These are phyloP conservation scores for Virgularia gustaviana DNA, from an alignment of 92 coral and sea anemone genomes.

Conservation along the genomic window DNA sequence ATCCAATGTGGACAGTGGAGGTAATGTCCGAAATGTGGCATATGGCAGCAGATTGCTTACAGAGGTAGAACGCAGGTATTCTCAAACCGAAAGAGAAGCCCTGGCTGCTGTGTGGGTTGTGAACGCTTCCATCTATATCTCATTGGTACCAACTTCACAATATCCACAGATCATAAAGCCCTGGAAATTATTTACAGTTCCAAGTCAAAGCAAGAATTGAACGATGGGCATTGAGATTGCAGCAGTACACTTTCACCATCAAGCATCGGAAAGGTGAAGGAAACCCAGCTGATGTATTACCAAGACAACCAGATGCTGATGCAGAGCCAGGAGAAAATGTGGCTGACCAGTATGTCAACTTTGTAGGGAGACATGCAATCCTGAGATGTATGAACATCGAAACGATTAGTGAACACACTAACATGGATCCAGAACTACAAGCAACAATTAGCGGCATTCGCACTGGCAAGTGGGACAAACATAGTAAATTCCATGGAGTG, in stretches of 20 bases:
- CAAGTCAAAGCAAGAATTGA: slow-evolving; percentile 43
- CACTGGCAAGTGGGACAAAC: slow-evolving; percentile 33
- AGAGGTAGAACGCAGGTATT: slow-evolving; percentile 26
- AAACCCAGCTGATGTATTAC: slow-evolving; percentile 50
- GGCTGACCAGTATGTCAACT: slow-evolving; percentile 53
- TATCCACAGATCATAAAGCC: slow-evolving; percentile 39
- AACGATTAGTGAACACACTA: slow-evolving; percentile 26
- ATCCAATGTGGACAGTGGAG: slow-evolving; percentile 37
- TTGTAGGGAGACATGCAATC: slow-evolving; percentile 30
- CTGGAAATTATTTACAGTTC: slow-evolving; percentile 32
- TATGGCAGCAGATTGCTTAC: slow-evolving; percentile 50
- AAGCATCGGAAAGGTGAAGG: slow-evolving; percentile 42
- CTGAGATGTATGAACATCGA: slow-evolving; percentile 38
- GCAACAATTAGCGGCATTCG: slow-evolving; percentile 7
- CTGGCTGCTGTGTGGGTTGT: slow-evolving; percentile 25
- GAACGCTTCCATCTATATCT: slow-evolving; percentile 30
- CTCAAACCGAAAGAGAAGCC: slow-evolving; percentile 38
- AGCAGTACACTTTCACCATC: slow-evolving; percentile 38
- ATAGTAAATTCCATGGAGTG: slow-evolving; percentile 10
- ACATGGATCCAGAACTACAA: slow-evolving; percentile 25
- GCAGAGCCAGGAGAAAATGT: slow-evolving; percentile 20
- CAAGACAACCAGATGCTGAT: slow-evolving; percentile 33
- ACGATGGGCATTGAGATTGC: slow-evolving; percentile 44
- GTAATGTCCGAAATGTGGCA: slow-evolving; percentile 45
- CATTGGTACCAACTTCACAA: slow-evolving; percentile 32